Evolutionary conservation across 2,888 invertebrate species (phyloP), one percentile per base, ranked within the genome.

Genomic region (Eurytoma californica): DNA sequence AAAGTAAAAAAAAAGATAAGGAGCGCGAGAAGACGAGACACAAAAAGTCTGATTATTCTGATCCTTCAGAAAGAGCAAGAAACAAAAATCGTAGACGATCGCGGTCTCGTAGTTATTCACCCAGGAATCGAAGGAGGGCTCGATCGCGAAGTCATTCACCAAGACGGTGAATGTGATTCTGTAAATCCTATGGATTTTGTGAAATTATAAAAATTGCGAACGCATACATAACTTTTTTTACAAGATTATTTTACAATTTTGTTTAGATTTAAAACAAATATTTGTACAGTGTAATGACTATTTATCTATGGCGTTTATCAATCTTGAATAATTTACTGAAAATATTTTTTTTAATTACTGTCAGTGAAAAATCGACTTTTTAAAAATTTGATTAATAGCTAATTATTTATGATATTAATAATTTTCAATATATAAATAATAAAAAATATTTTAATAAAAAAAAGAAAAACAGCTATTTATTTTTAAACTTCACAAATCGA

Each of bases 1-100:
- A 92, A 82, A 92, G 91, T 83, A 92, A 92, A 83, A 93, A 92
- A 84, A 93, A 92, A 83, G 91, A 93, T 78, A 93, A 92, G 84
- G 93, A 93, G 2, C 92, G 92, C 81, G 92, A 93, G 86, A 92
- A 91, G 88, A 91, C 90, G 83, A 90, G 91, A 77, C 92, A 93
- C 77, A 90, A 92, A 83, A 92, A 91, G 67, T 82, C 82, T 0
- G 81, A 84, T 69, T 83, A 84, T 75, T 82, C 82, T 85, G 91
- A 92, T 18, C 92, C 92, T 0, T 91, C 91, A 20, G 91, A 92
- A 82, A 91, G 91, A 85, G 91, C 90, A 83, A 92, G 92, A 84
- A 90, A 91, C 89, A 88, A 85, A 49, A 88, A 83, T 80, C 83
- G 83, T 13, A 84, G 70, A 55, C 84, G 84, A 81, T 85, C 77